Percentiles rank a stretch among this genome's conserved stretches.
Evolutionary conservation across 2,797 vertebrate genomes (phyloP).

Genomic region (Tadarida brasiliensis): DNA sequence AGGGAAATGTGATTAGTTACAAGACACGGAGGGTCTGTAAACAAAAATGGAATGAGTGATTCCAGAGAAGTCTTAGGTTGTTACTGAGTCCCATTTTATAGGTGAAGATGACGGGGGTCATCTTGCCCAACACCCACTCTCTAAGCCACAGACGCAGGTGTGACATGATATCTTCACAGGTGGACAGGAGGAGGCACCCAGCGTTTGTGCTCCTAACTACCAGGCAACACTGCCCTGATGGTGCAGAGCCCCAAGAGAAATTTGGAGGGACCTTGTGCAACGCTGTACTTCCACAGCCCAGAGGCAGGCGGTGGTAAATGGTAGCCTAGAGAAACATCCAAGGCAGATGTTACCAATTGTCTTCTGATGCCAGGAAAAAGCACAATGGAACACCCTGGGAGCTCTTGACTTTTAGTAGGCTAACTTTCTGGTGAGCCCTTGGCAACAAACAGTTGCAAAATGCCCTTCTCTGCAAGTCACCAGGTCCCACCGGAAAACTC

Average conservation of each 20-base stretch:
- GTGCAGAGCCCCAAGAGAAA: not conserved
- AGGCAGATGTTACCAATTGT: conserved; percentile 15
- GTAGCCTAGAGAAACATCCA: not conserved
- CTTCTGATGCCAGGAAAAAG: not conserved
- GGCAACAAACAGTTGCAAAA: not conserved
- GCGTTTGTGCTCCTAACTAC: not conserved
- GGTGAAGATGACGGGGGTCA: not conserved
- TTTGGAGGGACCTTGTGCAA: not conserved
- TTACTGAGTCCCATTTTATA: not conserved
- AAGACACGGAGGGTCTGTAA: not conserved
- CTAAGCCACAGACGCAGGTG: not conserved
- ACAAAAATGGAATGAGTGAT: not conserved
- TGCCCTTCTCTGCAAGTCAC: not conserved
- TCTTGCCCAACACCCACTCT: not conserved
- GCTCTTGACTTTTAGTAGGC: not conserved
- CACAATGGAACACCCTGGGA: not conserved
- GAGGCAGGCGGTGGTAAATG: not conserved
- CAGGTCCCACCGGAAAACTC: not conserved
- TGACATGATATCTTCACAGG: not conserved
- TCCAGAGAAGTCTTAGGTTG: not conserved
- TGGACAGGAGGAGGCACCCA: not conserved
- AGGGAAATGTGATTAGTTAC: no score
- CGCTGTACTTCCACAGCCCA: not conserved
- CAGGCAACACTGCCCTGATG: not conserved
- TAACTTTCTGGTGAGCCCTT: not conserved